A percentile compares a stretch with the other conserved stretches of the same genome.
Conservation (phyloP, 1,140 invertebrate species). For the Drosophila novamexicana region DNA sequence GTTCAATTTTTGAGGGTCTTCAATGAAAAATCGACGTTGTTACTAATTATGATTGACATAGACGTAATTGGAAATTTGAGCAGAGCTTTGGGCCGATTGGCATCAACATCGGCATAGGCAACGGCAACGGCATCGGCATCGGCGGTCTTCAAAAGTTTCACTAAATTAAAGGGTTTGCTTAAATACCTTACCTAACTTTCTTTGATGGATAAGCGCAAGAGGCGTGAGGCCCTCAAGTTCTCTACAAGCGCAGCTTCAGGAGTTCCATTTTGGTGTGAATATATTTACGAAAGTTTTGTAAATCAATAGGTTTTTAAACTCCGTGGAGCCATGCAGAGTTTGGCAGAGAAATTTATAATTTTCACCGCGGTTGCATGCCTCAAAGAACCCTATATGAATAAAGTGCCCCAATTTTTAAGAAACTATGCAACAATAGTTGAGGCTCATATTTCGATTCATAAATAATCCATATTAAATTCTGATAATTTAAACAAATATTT, state of each 20-base stretch:
- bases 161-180: conserved; percentile 79
- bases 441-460: too few species aligned
- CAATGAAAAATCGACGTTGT: conserved; percentile 83
- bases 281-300: conserved; percentile 65
- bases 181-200: conserved; percentile 69
- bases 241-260: conserved; percentile 28
- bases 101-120: conserved; percentile 17
- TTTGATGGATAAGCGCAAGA: conserved; percentile 76
- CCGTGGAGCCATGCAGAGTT: background rate
- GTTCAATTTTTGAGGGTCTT: conserved; percentile 63
- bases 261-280: conserved; percentile 56
- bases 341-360: background rate
- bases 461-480: too few species aligned
- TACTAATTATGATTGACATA: conserved; percentile 84
- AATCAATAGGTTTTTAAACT: background rate
- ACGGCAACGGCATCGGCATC: conserved; percentile 37
- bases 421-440: too few species aligned
- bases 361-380: background rate
- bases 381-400: background rate
- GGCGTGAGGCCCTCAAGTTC: conserved; percentile 30
- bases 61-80: conserved; percentile 84
- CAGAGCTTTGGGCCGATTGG: conserved; percentile 68
- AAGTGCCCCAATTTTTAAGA: background rate
- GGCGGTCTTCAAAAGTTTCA: conserved; percentile 80
- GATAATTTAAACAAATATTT: too few species aligned